Percentiles rank a stretch among this genome's conserved stretches.
phyloP scores from a whole-genome alignment of 2,797 vertebrate species.

The Tenualosa ilisha region DNA sequence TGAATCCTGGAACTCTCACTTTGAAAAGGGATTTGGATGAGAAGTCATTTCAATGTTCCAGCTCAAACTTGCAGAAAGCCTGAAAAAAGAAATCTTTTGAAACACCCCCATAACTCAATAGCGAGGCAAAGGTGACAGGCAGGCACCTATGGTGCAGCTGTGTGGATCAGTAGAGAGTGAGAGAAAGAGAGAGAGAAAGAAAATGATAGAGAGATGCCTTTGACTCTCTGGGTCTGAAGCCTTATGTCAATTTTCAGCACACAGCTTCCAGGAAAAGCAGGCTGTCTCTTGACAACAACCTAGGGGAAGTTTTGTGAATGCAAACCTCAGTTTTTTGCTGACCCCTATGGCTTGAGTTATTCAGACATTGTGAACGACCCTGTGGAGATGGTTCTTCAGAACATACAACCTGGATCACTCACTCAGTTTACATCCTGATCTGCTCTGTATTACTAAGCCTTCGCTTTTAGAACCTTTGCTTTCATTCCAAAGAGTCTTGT shows the following conservation, averaged over 20 bases:
- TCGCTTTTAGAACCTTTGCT: too few species aligned
- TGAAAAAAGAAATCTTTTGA: neutral
- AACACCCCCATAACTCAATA: constrained; percentile 32
- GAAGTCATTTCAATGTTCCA: neutral
- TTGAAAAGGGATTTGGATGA: neutral
- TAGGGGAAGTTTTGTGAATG: neutral
- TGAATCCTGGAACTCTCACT: neutral
- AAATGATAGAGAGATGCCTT: neutral
- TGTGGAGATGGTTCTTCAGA: neutral
- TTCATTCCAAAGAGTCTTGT: too few species aligned
- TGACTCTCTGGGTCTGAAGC: neutral
- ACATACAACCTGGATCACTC: neutral
- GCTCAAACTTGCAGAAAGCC: neutral
- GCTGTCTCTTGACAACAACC: neutral
- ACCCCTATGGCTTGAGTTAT: neutral
- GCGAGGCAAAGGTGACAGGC: constrained; percentile 53
- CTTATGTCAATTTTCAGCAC: neutral
- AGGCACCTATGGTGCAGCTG: constrained; percentile 50
- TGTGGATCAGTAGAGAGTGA: constrained; percentile 23
- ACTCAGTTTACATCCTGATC: neutral
- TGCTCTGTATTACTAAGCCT: neutral
- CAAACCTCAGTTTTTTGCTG: neutral
- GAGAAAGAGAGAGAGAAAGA: neutral
- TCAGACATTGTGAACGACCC: neutral
- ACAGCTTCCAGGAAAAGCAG: neutral